Evolutionary conservation across 2,113 vertebrate genomes (phyloP).

Genomic region (Euleptes europaea): DNA sequence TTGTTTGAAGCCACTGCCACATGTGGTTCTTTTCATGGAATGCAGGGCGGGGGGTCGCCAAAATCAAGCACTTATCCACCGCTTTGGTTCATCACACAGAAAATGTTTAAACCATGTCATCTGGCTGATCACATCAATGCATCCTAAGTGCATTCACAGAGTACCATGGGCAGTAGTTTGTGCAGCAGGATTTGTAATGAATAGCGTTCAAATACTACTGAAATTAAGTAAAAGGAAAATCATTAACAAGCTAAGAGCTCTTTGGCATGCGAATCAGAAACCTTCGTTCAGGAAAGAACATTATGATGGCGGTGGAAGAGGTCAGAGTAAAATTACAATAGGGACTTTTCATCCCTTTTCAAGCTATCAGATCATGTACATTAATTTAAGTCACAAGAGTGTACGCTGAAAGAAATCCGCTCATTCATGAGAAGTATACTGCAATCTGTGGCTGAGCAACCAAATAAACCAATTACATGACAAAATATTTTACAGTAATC

Average conservation of each 20-base stretch:
- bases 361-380: neutral
- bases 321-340: neutral
- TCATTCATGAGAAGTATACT: accelerated
- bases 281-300: neutral
- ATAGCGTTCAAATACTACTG: neutral
- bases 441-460: accelerated
- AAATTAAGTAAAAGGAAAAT: slow-evolving; percentile 19
- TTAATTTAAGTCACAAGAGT: neutral
- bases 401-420: accelerated
- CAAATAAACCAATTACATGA: neutral
- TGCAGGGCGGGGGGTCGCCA: too few species aligned
- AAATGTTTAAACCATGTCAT: neutral
- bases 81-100: neutral
- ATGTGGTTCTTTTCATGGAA: neutral
- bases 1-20: neutral
- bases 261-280: neutral
- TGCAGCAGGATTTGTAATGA: neutral
- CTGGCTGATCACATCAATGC: neutral
- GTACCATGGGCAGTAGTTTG: neutral
- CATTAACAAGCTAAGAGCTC: neutral
- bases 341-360: neutral
- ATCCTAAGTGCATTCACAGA: neutral
- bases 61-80: neutral
- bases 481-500: neutral
- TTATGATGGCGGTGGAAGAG: neutral